Evolutionary conservation across 1,140 invertebrate genomes (phyloP).

Genomic region (Drosophila willistoni): DNA sequence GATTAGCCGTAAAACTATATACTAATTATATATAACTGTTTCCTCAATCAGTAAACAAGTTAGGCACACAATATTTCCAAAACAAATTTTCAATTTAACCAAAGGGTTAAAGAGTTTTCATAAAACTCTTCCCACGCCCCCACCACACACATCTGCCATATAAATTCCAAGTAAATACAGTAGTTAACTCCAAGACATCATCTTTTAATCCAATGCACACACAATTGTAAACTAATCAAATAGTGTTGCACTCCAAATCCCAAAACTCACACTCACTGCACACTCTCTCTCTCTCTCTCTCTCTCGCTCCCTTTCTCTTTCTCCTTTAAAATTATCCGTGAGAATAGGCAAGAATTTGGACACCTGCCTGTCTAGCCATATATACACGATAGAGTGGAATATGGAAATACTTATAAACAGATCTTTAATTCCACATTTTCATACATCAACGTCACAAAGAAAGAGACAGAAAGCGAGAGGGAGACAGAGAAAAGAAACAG

Average conservation of each 20-base stretch:
- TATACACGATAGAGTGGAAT: conserved; percentile 33
- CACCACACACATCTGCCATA: conserved; percentile 8
- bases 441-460: conserved; percentile 55
- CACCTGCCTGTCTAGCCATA: conserved; percentile 51
- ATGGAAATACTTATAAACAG: conserved; percentile 57
- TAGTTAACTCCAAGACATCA: conserved; percentile 61
- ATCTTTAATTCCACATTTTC: conserved; percentile 51
- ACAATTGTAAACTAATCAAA: conserved; percentile 35
- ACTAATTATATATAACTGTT: background rate
- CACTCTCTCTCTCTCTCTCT: background rate
- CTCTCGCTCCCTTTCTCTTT: background rate
- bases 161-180: conserved; percentile 41
- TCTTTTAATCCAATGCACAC: conserved; percentile 53
- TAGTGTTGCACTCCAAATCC: conserved; percentile 4
- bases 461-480: conserved; percentile 18
- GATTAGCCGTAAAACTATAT: background rate
- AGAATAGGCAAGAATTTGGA: conserved; percentile 35
- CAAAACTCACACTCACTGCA: background rate
- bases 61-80: too few species aligned
- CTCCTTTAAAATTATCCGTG: conserved; percentile 30
- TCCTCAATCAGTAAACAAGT: background rate
- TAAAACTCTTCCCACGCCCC: conserved; percentile 43
- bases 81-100: background rate
- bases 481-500: conserved; percentile 30
- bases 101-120: too few species aligned